Base-by-base conservation (phyloP, 2,888 invertebrate genomes). In the Silvanus unidentatus region DNA sequence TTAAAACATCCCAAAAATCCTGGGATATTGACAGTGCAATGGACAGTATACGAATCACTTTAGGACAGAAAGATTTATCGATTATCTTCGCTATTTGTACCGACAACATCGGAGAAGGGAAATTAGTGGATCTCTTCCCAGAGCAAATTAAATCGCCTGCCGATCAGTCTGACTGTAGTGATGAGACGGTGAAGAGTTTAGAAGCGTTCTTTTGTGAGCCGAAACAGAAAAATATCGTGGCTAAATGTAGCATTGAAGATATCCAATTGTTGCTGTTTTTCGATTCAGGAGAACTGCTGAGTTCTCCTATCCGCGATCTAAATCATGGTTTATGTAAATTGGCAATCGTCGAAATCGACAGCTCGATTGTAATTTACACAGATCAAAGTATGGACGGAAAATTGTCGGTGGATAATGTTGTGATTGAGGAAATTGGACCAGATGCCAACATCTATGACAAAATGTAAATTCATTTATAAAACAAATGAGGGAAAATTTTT, bases 161-260 rank as follows among this genome's bases (percentile, higher is more conserved):
- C 1, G 45, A 46, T 29, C 46, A 28, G 15, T 32, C 32, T 12
- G 10, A 27, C 40, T 29, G 58, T 56, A 40, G 56, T 0, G 67
- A 69, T 39, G 65, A 71, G 45, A 57, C 63, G 1, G 82, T 86
- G 0, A 80, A 79, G 58, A 84, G 81, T 56, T 66, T 88, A 1
- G 84, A 87, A 68, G 85, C 82, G 1, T 88, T 88, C 66, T 80
- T 88, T 55, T 81, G 81, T 38, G 83, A 84, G 53, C 80, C 81
- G 1, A 74, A 81, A 35, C 75, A 79, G 45, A 81, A 80, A 52
- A 80, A 81, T 59, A 72, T 79, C 1, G 71, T 75, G 2, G 64
- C 79, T 4, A 80, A 82, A 54, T 76, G 85, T 44, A 75, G 77
- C 1, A 67, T 88, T 16, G 88, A 88, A 51, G 85, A 86, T 22